Evolutionary conservation across 1,140 invertebrate genomes (phyloP).

Genomic region (Pogonus chalceus): DNA sequence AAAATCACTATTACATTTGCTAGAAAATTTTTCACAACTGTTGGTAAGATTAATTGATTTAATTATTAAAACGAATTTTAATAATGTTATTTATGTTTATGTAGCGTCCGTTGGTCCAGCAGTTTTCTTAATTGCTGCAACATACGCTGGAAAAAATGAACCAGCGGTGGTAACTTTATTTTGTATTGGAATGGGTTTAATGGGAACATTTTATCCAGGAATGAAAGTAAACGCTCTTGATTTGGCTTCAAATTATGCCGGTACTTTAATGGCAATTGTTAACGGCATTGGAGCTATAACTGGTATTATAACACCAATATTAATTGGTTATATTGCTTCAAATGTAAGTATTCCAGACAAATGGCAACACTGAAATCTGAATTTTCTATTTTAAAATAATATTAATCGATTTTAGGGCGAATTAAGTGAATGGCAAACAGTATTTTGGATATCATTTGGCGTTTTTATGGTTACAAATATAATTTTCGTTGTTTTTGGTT

Average conservation of each 20-base stretch:
- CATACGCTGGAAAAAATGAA: conserved; percentile 66
- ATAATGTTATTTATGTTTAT: conserved; percentile 27
- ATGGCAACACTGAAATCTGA: too few relatives aligned
- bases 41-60: conserved; percentile 36
- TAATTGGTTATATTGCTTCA: conserved; percentile 63
- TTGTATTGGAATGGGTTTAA: conserved; percentile 59
- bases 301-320: conserved; percentile 66
- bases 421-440: conserved; percentile 64
- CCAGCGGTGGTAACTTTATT: conserved; percentile 53
- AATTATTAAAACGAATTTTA: conserved; percentile 8
- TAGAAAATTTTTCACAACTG: conserved; percentile 62
- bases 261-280: conserved; percentile 71
- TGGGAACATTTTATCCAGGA: conserved; percentile 66
- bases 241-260: conserved; percentile 72
- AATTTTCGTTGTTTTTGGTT: conserved; percentile 60
- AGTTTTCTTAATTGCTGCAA: conserved; percentile 67
- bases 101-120: conserved; percentile 61
- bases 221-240: conserved; percentile 75
- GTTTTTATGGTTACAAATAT: conserved; percentile 64
- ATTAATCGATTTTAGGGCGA: too few relatives aligned
- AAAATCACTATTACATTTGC: conserved; percentile 49
- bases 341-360: conserved; percentile 48
- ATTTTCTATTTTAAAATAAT: too few relatives aligned
- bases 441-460: conserved; percentile 71
- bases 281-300: conserved; percentile 75